Base-by-base conservation (phyloP, 2,888 invertebrate species). In the Hipparchia sbordonii region DNA sequence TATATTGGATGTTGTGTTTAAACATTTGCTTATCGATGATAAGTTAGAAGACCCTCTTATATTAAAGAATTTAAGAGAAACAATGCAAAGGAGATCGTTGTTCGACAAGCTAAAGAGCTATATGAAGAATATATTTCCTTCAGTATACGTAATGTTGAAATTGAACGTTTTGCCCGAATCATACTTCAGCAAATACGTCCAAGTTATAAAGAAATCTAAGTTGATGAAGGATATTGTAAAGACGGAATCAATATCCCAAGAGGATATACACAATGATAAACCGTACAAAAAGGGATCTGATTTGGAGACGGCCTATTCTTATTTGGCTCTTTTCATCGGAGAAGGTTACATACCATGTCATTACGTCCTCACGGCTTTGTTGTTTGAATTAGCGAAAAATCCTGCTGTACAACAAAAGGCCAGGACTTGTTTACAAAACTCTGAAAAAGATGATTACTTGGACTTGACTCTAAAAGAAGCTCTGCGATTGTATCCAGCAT, bases 1-100 rank as follows among this genome's bases (percentile, higher is more conserved):
- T 84, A 85, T 92, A 89, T 89, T 93, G 90, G 93, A 93, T 84
- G 85, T 84, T 83, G 85, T 91, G 82, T 92, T 92, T 84, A 86
- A 87, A 81, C 88, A 88, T 85, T 85, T 92, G 80, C 87, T 93
- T 74, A 83, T 92, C 72, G 88, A 86, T 78, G 84, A 85, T 79
- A 85, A 85, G 76, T 77, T 79, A 72, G 86, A 87, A 77, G 83
- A 82, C 69, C 52, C 63, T 48, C 81, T 83, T 71, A 79, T 87
- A 75, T 82, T 92, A 79, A 85, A 82, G 72, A 81, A 84, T 73
- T 77, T 90, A 72, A 86, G 91, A 77, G 83, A 83, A 66, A 77
- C 79, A 57, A 77, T 89, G 75, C 87, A 88, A 79, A 85, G 82
- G 59, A 84, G 86, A 23, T 83, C 88, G 65, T 76, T 88, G 70